Base-by-base conservation (phyloP, 2,888 invertebrate genomes). In the Trichacis sp. region DNA sequence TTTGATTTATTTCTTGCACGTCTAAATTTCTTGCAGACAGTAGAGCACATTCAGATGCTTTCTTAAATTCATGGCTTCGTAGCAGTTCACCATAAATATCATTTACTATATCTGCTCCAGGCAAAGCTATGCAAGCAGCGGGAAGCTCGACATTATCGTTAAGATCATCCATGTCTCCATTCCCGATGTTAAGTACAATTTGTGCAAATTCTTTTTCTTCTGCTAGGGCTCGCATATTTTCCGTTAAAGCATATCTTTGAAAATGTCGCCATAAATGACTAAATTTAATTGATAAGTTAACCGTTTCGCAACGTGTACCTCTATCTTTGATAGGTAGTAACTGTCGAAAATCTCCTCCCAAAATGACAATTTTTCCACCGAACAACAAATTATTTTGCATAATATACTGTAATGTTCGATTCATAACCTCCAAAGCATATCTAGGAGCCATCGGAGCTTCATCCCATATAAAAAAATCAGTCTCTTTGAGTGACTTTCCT, bases 401-500 rank as follows among this genome's bases (percentile, higher is more conserved):
- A 4, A 74, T 52, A 48, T 73, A 68, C 56, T 64, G 52, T 24
- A 73, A 46, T 6, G 65, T 64, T 48, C 65, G 19, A 47, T 45
- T 53, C 49, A n/a, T n/a, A n/a, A n/a, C n/a, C n/a, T n/a, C n/a
- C n/a, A n/a, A n/a, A n/a, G n/a, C n/a, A n/a, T n/a, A n/a, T n/a
- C n/a, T n/a, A n/a, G n/a, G n/a, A n/a, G n/a, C n/a, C n/a, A n/a
- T n/a, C n/a, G n/a, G n/a, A n/a, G n/a, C n/a, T n/a, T n/a, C n/a
- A n/a, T n/a, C n/a, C n/a, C n/a, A n/a, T n/a, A n/a, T n/a, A n/a
- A n/a, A n/a, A n/a, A n/a, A n/a, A n/a, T 62, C 11, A 70, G 46
- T 46, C 8, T 46, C 64, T 67, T 4, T 72, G 64, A 51, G 50
- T 66, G 67, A 64, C n/a, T 76, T 71, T n/a, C n/a, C n/a, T n/a